Evolutionary conservation across 2,797 vertebrate species (phyloP).

Genomic region (Xenentodon cancila): DNA sequence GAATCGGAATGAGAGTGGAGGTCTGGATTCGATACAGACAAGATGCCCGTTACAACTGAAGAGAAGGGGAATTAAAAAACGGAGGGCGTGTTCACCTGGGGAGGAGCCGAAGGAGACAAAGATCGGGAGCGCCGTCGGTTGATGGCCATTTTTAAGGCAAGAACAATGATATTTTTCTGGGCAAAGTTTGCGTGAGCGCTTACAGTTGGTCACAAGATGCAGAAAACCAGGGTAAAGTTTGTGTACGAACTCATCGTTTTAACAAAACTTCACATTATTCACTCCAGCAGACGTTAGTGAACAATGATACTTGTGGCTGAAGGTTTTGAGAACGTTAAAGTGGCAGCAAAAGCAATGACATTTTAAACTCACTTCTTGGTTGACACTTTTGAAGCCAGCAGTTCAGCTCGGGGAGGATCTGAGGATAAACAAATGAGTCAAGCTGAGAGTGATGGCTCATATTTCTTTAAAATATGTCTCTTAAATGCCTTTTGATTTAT

Average conservation of each 20-base stretch:
- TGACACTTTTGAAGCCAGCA: too few species aligned
- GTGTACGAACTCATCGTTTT: neutral
- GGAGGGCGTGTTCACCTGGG: conserved; percentile 43
- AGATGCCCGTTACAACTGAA: conserved; percentile 1
- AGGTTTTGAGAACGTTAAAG: neutral
- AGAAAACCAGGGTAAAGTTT: neutral
- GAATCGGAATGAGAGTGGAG: conserved; percentile 15
- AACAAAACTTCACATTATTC: neutral
- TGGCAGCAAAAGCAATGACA: too few species aligned
- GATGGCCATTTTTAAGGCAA: conserved; percentile 1
- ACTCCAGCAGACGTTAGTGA: neutral
- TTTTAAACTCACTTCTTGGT: too few species aligned
- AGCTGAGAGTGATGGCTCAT: too few species aligned
- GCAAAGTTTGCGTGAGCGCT: neutral
- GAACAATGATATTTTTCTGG: conserved; percentile 14
- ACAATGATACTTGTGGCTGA: neutral
- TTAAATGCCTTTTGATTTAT: too few species aligned
- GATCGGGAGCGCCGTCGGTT: conserved; percentile 2
- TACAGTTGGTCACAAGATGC: neutral
- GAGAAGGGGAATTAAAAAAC: conserved; percentile 1
- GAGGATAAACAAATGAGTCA: too few species aligned
- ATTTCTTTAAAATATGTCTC: too few species aligned
- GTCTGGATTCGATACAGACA: neutral
- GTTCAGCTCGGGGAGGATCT: too few species aligned
- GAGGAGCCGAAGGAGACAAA: neutral